Conservation (phyloP, 2,113 vertebrate species). For the Carlito syrichta region DNA sequence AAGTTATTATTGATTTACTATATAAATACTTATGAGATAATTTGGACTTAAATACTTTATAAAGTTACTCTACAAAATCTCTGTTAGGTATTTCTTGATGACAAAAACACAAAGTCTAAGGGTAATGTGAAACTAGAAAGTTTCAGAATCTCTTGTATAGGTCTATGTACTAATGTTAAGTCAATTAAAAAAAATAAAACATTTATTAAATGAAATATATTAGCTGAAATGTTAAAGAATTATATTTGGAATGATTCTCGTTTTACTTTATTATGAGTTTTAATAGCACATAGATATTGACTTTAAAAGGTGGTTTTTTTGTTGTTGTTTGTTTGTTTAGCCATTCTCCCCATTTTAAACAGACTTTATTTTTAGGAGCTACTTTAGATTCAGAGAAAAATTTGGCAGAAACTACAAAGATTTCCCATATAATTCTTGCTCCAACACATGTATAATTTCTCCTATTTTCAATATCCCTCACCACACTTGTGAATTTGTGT, state of each 20-base stretch:
- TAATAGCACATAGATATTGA: neutral
- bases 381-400: neutral
- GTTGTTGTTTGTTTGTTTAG: neutral
- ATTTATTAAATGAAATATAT: neutral
- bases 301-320: neutral
- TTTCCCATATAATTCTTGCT: rapidly evolving
- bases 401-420: neutral
- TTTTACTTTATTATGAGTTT: neutral
- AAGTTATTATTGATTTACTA: neutral
- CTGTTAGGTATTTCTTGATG: neutral
- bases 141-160: neutral
- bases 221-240: neutral
- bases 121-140: neutral
- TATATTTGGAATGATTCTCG: neutral
- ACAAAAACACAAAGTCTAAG: neutral
- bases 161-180: neutral
- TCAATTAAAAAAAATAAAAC: neutral
- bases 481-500: neutral
- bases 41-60: neutral
- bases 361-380: neutral
- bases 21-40: neutral
- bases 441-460: neutral
- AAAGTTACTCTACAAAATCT: neutral
- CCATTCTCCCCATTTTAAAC: neutral
- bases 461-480: neutral